Evolutionary conservation across 2,888 invertebrate genomes (phyloP).

Genomic region (Zele albiditarsus): DNA sequence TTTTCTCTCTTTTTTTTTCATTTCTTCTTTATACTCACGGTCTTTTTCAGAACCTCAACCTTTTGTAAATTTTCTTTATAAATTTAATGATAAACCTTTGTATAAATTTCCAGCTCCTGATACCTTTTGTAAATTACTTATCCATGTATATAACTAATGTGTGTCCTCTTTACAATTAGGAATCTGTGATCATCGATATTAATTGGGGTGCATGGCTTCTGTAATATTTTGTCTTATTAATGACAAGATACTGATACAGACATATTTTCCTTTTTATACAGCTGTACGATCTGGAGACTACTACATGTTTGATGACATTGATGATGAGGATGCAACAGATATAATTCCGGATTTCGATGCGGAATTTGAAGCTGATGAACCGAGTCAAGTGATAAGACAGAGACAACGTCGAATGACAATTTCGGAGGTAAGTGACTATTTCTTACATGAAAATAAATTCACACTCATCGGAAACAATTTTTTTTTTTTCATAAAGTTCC

Average conservation of each 20-base stretch:
- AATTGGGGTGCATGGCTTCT: slow-evolving; percentile 45
- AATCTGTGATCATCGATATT: slow-evolving; percentile 10
- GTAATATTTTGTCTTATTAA: not conserved
- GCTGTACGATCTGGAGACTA: slow-evolving; percentile 99
- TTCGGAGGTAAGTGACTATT: slow-evolving; percentile 58
- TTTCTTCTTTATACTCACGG: not conserved
- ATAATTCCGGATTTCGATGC: slow-evolving; percentile 77
- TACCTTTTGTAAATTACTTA: slow-evolving; percentile 42
- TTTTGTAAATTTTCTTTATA: not conserved
- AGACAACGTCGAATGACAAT: slow-evolving; percentile 74
- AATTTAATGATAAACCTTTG: not conserved
- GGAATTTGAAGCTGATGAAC: slow-evolving; percentile 75
- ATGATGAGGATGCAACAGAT: slow-evolving; percentile 80
- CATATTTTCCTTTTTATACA: slow-evolving; percentile 68
- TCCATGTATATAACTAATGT: slow-evolving; percentile 31
- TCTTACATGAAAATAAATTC: not conserved
- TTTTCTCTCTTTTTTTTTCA: not conserved
- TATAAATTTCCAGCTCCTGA: not conserved
- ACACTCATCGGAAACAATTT: not conserved
- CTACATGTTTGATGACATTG: slow-evolving; percentile 98
- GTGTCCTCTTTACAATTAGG: slow-evolving; percentile 6
- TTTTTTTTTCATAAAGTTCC: slow-evolving; percentile 2
- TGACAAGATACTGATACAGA: slow-evolving; percentile 10
- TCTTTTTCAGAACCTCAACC: not conserved
- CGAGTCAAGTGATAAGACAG: slow-evolving; percentile 63